Conservation (phyloP, 2,113 vertebrate genomes). For the Pagrus major region DNA sequence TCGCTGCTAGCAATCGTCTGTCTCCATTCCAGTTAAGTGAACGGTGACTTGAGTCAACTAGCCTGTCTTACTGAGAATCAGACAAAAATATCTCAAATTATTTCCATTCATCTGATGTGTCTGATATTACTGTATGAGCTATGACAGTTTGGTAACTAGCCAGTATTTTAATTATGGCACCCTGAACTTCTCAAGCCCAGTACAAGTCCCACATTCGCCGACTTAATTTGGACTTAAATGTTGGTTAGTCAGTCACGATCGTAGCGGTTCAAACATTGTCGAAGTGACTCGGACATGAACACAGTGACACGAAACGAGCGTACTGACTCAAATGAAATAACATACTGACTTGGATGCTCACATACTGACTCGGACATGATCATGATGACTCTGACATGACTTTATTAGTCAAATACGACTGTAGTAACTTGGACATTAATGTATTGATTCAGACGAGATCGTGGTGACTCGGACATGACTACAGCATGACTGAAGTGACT, state of each 20-base stretch:
- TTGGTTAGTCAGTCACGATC: neutral
- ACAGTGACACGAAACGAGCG: neutral
- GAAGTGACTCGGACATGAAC: neutral
- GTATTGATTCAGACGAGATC: neutral
- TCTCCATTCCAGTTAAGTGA: neutral
- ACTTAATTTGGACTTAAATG: neutral
- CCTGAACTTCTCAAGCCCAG: neutral
- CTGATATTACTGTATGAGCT: neutral
- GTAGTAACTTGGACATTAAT: neutral
- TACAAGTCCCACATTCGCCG: neutral
- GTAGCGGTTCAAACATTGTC: neutral
- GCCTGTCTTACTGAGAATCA: neutral
- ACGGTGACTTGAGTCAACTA: neutral
- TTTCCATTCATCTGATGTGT: neutral
- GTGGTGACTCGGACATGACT: too few species aligned
- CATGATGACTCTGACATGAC: neutral
- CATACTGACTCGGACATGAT: neutral
- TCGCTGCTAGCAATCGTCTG: neutral
- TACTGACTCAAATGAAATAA: neutral
- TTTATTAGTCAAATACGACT: neutral
- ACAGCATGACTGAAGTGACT: too few species aligned
- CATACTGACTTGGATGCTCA: too few species aligned
- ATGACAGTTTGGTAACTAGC: neutral
- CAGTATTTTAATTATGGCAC: neutral
- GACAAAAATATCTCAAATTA: neutral